These are phyloP conservation scores for Emydocephalus ijimae DNA, from an alignment of 2,113 vertebrate genomes.

Conservation along the genomic window DNA sequence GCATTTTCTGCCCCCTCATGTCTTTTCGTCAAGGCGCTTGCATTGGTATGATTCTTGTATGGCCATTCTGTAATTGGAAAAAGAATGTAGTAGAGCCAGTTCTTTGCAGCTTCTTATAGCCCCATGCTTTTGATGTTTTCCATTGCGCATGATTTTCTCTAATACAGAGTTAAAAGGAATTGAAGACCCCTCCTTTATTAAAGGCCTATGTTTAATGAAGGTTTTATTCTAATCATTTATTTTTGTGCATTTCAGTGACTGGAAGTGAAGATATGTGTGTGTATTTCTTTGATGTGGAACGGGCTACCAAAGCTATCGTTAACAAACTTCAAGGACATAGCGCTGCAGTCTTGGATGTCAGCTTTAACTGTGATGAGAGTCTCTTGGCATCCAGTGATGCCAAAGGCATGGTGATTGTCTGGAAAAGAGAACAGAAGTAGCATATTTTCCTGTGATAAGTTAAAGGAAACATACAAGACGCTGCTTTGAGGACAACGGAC, in stretches of 20 bases:
- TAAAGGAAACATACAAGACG: neutral
- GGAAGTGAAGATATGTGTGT: conserved; percentile 92
- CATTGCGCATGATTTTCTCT: neutral
- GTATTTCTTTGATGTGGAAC: conserved; percentile 92
- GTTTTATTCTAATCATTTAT: neutral
- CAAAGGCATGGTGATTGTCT: conserved; percentile 91
- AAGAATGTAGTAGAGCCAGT: neutral
- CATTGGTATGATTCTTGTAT: conserved; percentile 75
- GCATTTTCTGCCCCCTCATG: conserved; percentile 96
- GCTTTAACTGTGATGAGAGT: conserved; percentile 96
- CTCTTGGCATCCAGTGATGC: conserved; percentile 90
- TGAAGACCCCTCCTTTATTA: neutral
- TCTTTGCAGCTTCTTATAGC: neutral
- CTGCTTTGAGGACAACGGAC: neutral
- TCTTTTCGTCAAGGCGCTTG: conserved; percentile 93
- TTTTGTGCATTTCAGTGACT: conserved; percentile 72
- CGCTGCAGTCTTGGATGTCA: conserved; percentile 86
- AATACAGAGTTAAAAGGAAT: neutral
- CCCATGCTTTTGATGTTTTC: neutral
- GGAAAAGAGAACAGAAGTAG: conserved; percentile 91
- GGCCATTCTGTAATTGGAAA: neutral
- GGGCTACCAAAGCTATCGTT: conserved; percentile 87
- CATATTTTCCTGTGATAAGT: neutral
- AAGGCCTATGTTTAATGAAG: neutral
- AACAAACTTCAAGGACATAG: conserved; percentile 94